A percentile compares a stretch with the other conserved stretches of the same genome.
phyloP scores from a whole-genome alignment of 1,140 invertebrate species.

The Bombyx mandarina region DNA sequence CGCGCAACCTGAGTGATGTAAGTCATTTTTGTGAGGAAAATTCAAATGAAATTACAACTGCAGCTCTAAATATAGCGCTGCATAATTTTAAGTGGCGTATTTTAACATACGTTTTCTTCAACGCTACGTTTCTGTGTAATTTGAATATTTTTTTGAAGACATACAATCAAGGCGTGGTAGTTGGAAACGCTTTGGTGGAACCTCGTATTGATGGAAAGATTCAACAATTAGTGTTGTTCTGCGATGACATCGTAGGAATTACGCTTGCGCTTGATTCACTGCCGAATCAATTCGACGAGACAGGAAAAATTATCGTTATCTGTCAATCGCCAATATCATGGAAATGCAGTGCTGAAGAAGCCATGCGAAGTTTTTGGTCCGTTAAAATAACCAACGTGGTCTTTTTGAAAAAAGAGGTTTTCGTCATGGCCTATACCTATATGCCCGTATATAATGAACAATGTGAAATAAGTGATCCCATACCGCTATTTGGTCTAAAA shows the following conservation, averaged over 20 bases:
- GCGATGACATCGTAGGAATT: neutral
- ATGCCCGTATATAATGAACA: slow-evolving; percentile 17
- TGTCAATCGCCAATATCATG: slow-evolving; percentile 26
- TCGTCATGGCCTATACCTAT: slow-evolving; percentile 26
- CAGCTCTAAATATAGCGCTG: slow-evolving; percentile 18
- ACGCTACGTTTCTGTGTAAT: neutral
- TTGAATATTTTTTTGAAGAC: neutral
- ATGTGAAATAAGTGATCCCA: slow-evolving; percentile 17
- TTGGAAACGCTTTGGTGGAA: neutral
- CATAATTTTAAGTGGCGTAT: slow-evolving; percentile 25
- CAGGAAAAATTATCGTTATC: slow-evolving; percentile 34
- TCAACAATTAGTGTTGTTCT: neutral
- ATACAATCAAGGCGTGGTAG: neutral
- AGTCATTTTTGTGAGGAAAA: too few species aligned
- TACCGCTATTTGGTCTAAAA: neutral
- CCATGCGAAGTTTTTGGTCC: slow-evolving; percentile 33
- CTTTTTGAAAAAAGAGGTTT: slow-evolving; percentile 23
- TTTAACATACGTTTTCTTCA: slow-evolving; percentile 15
- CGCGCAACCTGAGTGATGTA: too few species aligned
- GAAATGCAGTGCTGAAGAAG: slow-evolving; percentile 30
- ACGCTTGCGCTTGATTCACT: neutral
- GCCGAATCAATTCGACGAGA: slow-evolving; percentile 22
- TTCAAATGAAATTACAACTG: too few species aligned
- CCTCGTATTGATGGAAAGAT: neutral
- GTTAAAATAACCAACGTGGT: slow-evolving; percentile 40